phyloP scores from a whole-genome alignment of 2,113 vertebrate species.

The Chloebia gouldiae region DNA sequence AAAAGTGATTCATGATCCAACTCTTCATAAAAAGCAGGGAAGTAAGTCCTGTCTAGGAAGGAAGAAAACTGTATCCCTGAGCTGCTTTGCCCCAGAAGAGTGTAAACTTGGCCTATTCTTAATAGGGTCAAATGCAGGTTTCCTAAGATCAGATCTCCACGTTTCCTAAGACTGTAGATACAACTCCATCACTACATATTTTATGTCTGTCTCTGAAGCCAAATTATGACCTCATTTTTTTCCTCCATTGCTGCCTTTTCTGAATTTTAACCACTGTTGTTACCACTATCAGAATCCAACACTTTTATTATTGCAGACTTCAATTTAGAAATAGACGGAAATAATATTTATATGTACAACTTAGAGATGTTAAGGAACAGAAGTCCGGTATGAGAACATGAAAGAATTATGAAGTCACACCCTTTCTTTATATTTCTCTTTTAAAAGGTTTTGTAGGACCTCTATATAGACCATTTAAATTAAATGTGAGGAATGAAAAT shows the following conservation, averaged over 20 bases:
- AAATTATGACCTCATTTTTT: neutral
- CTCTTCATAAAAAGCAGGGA: neutral
- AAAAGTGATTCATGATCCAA: neutral
- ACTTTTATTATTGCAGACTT: neutral
- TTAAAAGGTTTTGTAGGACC: neutral
- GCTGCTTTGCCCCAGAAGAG: neutral
- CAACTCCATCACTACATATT: neutral
- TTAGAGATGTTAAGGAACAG: neutral
- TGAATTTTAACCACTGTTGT: neutral
- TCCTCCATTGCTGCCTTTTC: neutral
- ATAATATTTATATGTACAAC: neutral
- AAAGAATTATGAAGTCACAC: neutral
- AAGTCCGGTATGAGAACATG: neutral
- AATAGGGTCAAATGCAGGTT: neutral
- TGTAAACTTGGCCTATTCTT: neutral
- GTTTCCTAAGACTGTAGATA: neutral
- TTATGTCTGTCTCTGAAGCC: neutral
- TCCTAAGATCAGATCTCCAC: neutral
- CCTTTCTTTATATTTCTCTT: neutral
- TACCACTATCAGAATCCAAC: neutral
- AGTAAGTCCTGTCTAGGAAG: neutral
- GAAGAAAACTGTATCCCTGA: neutral
- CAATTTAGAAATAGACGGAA: neutral
- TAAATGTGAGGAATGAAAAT: neutral
- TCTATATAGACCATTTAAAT: neutral